Evolutionary conservation across 2,888 invertebrate species (phyloP).

Genomic region (Lepetodrilus schrolli): DNA sequence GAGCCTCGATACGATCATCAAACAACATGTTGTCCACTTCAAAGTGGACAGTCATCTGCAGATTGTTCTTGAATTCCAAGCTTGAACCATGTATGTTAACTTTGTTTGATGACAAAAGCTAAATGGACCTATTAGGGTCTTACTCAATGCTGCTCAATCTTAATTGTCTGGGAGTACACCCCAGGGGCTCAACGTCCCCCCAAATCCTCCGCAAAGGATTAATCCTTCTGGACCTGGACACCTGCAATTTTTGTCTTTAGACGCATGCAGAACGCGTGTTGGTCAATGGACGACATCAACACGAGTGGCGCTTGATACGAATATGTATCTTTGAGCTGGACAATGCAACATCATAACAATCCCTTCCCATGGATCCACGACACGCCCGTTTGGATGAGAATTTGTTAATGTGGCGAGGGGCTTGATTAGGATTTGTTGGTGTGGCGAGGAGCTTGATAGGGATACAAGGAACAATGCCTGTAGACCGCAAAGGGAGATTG

Average conservation of each 20-base stretch:
- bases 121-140: neutral
- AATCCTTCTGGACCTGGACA: neutral
- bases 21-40: constrained; percentile 11
- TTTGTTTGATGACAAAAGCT: neutral
- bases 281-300: constrained; percentile 9
- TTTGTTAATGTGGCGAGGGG: constrained; percentile 19
- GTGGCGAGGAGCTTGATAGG: neutral
- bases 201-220: neutral
- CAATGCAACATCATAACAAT: constrained; percentile 16
- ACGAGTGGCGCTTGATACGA: neutral
- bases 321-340: neutral
- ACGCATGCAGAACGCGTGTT: neutral
- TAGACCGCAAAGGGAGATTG: neutral
- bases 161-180: neutral
- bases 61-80: constrained; percentile 6
- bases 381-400: neutral
- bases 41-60: constrained; percentile 18
- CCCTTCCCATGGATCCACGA: neutral
- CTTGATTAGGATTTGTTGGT: neutral
- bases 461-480: neutral
- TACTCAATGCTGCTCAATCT: constrained; percentile 2
- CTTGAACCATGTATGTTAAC: neutral
- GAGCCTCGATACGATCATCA: constrained; percentile 7
- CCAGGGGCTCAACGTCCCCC: neutral
- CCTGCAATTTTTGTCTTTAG: neutral